Base-by-base conservation (phyloP, 2,113 vertebrate genomes). In the Balaeniceps rex region DNA sequence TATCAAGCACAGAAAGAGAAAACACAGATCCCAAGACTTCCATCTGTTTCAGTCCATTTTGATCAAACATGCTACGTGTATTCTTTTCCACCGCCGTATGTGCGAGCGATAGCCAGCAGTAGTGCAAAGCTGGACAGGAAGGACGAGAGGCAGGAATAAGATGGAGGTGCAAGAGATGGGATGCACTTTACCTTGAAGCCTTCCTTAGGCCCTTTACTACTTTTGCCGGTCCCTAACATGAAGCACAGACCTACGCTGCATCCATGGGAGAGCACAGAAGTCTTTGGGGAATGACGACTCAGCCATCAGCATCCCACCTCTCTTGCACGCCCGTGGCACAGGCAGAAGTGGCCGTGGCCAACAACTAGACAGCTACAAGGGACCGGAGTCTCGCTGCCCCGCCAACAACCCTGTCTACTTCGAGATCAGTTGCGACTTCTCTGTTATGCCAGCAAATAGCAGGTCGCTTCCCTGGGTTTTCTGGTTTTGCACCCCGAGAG, bases 321-420 rank as follows among this genome's bases (percentile, higher is more conserved):
- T 47, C 46, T 31, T 8, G 47, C 29, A 36, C 22, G 5, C 23
- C 5, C 34, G 4, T 0, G 0, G 83, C 34, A 28, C 11, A 3
- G 3, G 15, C 28, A 51, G 40, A 75, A 66, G 68, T 29, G 24
- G 19, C 6, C 0, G 0, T 19, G 65, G 44, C 12, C 46, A 54
- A 12, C 2, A 11, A 49, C 12, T 2, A 66, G 70, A 10, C 54
- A 52, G 76, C 42, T 47, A 14, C 21, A 7, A 14, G 36, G 24
- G 46, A 10, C 7, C 0, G 0, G 36, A 63, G 25, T 7, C 19
- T 21, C 8, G 0, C 15, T n/a, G 34, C 19, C 23, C n/a, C 77
- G 31, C 3, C 58, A 26, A 2, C 9, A 40, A 3, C 6, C 22
- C 42, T 1, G 9, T 17, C 65, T 44, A 8, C 46, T 22, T 19